Evolutionary conservation across 1,140 invertebrate species (phyloP), one percentile per base, ranked within the genome.

Genomic region (Xylocopa sonorina): DNA sequence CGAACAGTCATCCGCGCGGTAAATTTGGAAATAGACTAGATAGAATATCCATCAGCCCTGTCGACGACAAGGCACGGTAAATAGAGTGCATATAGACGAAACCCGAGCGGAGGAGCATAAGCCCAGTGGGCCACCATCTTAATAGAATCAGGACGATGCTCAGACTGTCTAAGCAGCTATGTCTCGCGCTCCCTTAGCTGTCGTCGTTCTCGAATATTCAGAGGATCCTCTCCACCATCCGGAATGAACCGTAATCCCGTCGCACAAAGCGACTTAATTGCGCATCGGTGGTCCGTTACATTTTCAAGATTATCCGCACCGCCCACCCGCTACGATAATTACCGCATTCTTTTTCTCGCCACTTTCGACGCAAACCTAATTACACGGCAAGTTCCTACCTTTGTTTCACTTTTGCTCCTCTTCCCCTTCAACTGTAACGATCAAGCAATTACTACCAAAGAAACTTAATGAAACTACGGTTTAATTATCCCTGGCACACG

Each of bases 101-200:
- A 46, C 57, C 32, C 63, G 67, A 41, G 50, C 57, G n/a, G 50
- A 62, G 58, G 58, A 63, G n/a, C 32, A 34, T 57, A 80, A 53
- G 72, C 60, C 51, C 53, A 50, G 53, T 34, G 48, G 75, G 58
- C 73, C 79, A 60, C 71, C 83, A 88, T 87, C 87, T 85, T 87
- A 87, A 88, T 88, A 80, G 86, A 87, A 88, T 88, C 84, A 88
- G 86, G 81, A 83, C 85, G 77, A 73, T 69, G 55, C 58, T 85
- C 75, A 72, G 84, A 82, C 72, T 83, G 48, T 67, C 69, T 75
- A 85, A 85, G 62, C 78, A 77, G 63, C 43, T 50, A 64, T 51
- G 32, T 29, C 63, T 71, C 5, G 10, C 75, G 27, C 3, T 57
- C 32, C 46, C 16, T 62, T 43, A 27, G 14, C 53, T 78, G 77